phyloP scores from a whole-genome alignment of 2,888 invertebrate species.

The Ectemnius lituratus region DNA sequence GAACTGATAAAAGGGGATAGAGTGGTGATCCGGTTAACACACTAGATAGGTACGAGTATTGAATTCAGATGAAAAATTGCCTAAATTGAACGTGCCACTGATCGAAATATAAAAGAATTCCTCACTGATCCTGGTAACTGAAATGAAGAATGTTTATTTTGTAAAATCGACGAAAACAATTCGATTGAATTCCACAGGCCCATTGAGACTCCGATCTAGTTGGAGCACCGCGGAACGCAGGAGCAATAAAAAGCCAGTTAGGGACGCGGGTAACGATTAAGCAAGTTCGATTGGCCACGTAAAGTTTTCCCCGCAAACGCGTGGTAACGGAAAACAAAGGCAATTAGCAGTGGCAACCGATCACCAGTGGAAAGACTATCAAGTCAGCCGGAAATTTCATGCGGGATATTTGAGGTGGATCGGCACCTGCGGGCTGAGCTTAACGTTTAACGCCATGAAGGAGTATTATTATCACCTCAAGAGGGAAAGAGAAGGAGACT shows the following conservation, averaged over 20 bases:
- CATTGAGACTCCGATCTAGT: constrained; percentile 14
- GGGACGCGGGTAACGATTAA: constrained; percentile 27
- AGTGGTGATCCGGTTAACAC: constrained; percentile 29
- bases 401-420: too few species aligned
- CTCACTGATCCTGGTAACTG: constrained; percentile 29
- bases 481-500: neutral
- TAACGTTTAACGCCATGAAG: neutral
- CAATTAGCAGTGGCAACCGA: neutral
- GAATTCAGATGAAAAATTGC: neutral
- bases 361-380: neutral
- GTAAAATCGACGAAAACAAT: constrained; percentile 20
- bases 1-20: constrained; percentile 23
- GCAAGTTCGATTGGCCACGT: constrained; percentile 2
- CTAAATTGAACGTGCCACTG: constrained; percentile 22
- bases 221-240: too few species aligned
- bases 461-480: neutral
- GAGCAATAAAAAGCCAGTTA: constrained; percentile 20
- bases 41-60: neutral
- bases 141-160: constrained; percentile 37
- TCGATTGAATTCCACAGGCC: constrained; percentile 26
- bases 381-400: too few species aligned
- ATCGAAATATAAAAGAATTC: constrained; percentile 24
- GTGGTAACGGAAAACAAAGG: neutral
- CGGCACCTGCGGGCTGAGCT: too few species aligned
- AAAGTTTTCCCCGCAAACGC: constrained; percentile 3